These are phyloP conservation scores for Pantala flavescens DNA, from an alignment of 1,140 invertebrate species.

Conservation along the genomic window DNA sequence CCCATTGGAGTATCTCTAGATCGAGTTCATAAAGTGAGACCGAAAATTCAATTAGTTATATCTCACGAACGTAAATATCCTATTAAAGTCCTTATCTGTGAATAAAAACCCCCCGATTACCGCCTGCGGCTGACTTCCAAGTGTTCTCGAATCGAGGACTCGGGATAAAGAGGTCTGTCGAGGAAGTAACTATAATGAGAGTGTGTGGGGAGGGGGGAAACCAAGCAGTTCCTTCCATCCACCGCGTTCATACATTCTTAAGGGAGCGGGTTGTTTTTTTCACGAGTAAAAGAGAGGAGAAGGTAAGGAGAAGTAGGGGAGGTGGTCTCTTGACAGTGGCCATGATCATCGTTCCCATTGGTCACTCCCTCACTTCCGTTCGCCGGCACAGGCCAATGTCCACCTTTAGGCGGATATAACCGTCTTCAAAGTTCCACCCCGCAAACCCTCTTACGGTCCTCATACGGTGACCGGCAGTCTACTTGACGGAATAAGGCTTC, in stretches of 20 bases:
- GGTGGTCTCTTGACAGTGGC: background rate
- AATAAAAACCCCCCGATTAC: no score
- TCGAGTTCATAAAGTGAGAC: no score
- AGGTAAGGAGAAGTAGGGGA: background rate
- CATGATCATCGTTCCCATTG: background rate
- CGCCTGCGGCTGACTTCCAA: no score
- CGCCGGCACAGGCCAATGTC: background rate
- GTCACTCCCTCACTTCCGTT: constrained; percentile 3
- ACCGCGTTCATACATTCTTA: background rate
- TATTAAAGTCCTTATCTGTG: no score
- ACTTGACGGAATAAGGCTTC: background rate
- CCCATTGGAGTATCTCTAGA: no score
- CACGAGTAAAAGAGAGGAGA: no score
- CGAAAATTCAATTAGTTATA: no score
- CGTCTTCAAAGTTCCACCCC: background rate
- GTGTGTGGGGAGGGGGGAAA: no score
- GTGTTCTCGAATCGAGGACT: no score
- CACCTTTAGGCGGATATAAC: constrained; percentile 1
- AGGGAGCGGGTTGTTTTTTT: background rate
- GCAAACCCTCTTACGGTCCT: background rate
- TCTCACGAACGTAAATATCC: no score
- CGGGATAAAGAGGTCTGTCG: no score
- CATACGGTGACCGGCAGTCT: background rate
- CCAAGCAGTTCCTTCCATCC: background rate
- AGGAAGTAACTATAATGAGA: no score